Conservation (phyloP, 2,797 vertebrate genomes). For the Pangasius macronema region DNA sequence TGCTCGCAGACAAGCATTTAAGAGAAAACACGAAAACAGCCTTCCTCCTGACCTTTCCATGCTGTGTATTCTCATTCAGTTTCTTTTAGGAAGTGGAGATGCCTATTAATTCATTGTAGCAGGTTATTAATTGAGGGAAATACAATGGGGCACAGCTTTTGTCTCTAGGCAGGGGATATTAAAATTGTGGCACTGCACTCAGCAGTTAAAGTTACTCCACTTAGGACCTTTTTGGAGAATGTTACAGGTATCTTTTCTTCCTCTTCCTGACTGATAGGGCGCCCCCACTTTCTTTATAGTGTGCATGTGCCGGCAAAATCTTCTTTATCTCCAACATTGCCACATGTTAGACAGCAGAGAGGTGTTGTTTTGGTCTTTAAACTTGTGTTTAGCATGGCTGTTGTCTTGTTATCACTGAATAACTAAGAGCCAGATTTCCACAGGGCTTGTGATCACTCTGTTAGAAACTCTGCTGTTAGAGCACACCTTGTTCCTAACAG, state of each 20-base stretch:
- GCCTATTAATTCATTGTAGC: constrained; percentile 56
- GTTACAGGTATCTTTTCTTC: neutral
- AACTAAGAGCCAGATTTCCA: constrained; percentile 31
- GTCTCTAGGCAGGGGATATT: constrained; percentile 24
- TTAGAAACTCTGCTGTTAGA: constrained; percentile 51
- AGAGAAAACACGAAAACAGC: constrained; percentile 72
- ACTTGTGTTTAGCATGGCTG: constrained; percentile 36
- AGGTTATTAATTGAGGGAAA: constrained; percentile 77
- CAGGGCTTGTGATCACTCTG: neutral
- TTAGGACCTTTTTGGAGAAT: neutral
- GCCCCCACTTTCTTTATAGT: neutral
- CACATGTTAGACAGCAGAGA: constrained; percentile 8
- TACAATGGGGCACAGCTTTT: constrained; percentile 44
- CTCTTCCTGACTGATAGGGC: neutral
- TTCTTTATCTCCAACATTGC: constrained; percentile 12
- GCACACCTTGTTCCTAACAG: neutral
- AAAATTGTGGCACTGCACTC: constrained; percentile 29
- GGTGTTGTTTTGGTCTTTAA: constrained; percentile 33
- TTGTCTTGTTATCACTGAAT: constrained; percentile 42
- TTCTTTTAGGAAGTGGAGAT: constrained; percentile 52
- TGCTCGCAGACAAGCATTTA: constrained; percentile 85
- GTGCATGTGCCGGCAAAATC: neutral
- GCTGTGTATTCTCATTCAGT: constrained; percentile 71
- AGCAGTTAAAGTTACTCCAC: constrained; percentile 25
- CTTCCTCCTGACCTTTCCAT: constrained; percentile 83